Evolutionary conservation across 1,140 invertebrate genomes (phyloP).

Genomic region (Drosophila nigrodunni): DNA sequence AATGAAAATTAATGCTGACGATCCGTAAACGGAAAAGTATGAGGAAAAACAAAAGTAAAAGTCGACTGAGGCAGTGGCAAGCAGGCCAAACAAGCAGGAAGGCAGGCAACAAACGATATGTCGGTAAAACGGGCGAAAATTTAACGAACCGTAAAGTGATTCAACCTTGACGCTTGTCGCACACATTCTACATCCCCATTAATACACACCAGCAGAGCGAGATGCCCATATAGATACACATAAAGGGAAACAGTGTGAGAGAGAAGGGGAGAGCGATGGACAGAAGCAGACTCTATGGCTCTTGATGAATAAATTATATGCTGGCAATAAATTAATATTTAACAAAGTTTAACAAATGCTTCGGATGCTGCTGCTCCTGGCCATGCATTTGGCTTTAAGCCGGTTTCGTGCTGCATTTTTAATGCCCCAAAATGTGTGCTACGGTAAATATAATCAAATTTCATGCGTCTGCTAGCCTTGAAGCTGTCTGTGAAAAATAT

Average conservation of each 20-base stretch:
- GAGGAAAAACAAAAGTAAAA: conserved; percentile 62
- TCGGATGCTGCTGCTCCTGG: background rate
- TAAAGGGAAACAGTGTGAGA: background rate
- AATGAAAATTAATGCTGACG: conserved; percentile 83
- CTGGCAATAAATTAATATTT: conserved; percentile 73
- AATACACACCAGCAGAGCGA: conserved; percentile 39
- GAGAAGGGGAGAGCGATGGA: background rate
- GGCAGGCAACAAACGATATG: conserved; percentile 10
- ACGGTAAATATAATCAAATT: conserved; percentile 31
- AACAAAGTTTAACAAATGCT: conserved; percentile 57
- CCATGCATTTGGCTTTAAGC: conserved; percentile 23
- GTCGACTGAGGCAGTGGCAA: conserved; percentile 17
- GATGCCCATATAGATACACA: conserved; percentile 2
- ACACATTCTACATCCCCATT: conserved; percentile 48
- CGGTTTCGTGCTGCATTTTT: conserved; percentile 35
- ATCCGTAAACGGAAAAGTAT: conserved; percentile 69
- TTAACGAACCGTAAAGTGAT: conserved; percentile 81
- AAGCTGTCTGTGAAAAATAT: background rate
- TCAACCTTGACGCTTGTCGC: conserved; percentile 75
- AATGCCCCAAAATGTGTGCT: conserved; percentile 53
- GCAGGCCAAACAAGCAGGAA: background rate
- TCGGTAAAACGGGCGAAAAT: conserved; percentile 60
- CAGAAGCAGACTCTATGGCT: background rate
- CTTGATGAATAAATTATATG: conserved; percentile 73
- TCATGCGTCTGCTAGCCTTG: conserved; percentile 26